These are phyloP conservation scores for Bombus impatiens DNA, from an alignment of 1,140 invertebrate genomes.

Conservation along the genomic window DNA sequence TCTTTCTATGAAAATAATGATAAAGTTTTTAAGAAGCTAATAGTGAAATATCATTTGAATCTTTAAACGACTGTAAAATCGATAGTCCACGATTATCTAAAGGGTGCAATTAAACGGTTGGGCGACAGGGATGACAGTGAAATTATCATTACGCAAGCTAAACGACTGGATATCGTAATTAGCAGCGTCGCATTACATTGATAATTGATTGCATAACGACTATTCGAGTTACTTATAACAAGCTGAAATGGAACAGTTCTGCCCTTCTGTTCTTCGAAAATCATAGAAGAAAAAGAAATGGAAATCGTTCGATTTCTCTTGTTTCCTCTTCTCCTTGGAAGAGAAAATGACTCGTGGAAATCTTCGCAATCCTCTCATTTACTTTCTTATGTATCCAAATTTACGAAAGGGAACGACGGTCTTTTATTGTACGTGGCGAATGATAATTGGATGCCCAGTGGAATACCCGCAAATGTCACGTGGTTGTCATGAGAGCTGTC, in stretches of 20 bases:
- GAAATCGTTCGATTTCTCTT: neutral
- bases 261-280: neutral
- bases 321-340: neutral
- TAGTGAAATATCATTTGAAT: too few relatives aligned
- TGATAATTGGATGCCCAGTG: constrained; percentile 80
- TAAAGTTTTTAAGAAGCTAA: too few relatives aligned
- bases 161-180: constrained; percentile 34
- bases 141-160: constrained; percentile 36
- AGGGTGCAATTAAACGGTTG: neutral
- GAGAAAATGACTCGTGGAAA: neutral
- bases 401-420: constrained; percentile 51
- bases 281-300: neutral
- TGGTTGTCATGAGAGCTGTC: constrained; percentile 80
- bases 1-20: too few relatives aligned
- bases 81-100: neutral
- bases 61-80: neutral
- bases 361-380: neutral
- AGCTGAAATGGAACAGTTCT: neutral
- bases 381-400: neutral
- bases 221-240: neutral
- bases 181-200: neutral
- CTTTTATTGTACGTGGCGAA: constrained; percentile 55
- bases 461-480: constrained; percentile 79
- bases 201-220: constrained; percentile 30
- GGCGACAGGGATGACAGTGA: neutral